A percentile compares a stretch with the other conserved stretches of the same genome.
Evolutionary conservation across 2,888 invertebrate genomes (phyloP).

Genomic region (Megalurothrips usitatus): DNA sequence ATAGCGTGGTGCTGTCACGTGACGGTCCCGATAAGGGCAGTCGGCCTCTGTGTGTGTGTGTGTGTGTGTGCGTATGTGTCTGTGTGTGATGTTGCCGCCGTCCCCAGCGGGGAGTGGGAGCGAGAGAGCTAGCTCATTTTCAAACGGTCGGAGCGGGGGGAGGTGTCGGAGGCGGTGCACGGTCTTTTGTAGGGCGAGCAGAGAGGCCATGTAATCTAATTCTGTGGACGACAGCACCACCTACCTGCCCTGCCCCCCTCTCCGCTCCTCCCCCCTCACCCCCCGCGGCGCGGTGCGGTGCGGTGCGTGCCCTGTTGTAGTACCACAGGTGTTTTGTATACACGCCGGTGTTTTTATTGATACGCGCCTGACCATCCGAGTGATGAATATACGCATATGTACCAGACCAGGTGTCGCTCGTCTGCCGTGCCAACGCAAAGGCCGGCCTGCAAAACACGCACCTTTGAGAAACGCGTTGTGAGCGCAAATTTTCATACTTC

Average conservation of each 20-base stretch:
- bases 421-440: no score
- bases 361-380: not conserved
- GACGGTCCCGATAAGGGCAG: not conserved
- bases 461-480: no score
- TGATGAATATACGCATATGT: not conserved
- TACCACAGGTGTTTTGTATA: conserved; percentile 24
- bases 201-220: conserved; percentile 18
- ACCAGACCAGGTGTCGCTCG: not conserved
- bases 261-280: not conserved
- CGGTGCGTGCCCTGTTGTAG: not conserved
- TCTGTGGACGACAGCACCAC: not conserved
- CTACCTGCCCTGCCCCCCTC: not conserved
- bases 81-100: no score
- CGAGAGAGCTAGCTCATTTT: no score
- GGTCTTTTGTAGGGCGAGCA: not conserved
- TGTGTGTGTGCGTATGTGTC: not conserved
- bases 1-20: not conserved
- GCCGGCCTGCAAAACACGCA: no score
- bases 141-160: not conserved
- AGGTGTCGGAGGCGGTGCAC: not conserved
- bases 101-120: no score
- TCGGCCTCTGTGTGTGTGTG: not conserved
- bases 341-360: conserved; percentile 20
- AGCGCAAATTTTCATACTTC: no score
- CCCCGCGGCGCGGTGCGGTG: not conserved